A percentile compares a stretch with the other conserved stretches of the same genome.
These are phyloP conservation scores for Caenorhabditis japonica DNA, from an alignment of 2,888 invertebrate species.

Conservation along the genomic window DNA sequence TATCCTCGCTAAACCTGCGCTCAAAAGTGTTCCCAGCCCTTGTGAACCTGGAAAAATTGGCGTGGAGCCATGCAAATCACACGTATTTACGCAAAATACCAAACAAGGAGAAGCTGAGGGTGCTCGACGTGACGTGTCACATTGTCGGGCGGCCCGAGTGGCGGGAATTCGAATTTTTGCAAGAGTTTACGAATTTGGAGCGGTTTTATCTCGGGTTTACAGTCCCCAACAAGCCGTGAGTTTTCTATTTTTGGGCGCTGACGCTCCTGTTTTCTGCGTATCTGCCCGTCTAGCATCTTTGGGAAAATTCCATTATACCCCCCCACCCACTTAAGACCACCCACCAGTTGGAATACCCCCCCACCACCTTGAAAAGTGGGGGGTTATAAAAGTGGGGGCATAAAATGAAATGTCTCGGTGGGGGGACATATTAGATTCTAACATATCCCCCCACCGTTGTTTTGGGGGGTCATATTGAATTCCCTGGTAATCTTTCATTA, in stretches of 20 bases:
- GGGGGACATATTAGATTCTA: no score
- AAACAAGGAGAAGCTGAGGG: conserved; percentile 23
- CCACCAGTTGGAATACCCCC: no score
- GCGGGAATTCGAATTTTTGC: conserved; percentile 11
- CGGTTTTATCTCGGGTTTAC: conserved; percentile 51
- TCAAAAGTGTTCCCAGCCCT: conserved; percentile 41
- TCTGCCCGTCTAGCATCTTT: no score
- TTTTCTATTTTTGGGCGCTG: conserved; percentile 6
- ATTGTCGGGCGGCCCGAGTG: conserved; percentile 11
- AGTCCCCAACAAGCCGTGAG: conserved; percentile 41
- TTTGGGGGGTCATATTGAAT: no score
- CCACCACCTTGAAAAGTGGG: no score
- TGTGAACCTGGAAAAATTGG: conserved; percentile 34
- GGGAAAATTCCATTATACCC: no score
- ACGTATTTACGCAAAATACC: conserved; percentile 28
- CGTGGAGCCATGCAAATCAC: conserved; percentile 51
- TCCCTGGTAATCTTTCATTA: no score
- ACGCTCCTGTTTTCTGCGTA: no score
- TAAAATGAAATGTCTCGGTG: no score
- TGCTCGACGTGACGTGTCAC: conserved; percentile 34
- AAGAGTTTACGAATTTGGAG: conserved; percentile 42
- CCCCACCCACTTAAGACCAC: no score
- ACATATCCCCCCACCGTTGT: no score
- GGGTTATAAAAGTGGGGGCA: no score
- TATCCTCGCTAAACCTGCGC: conserved; percentile 26